Percentiles rank a stretch among this genome's conserved stretches.
Conservation (phyloP, 2,888 invertebrate species). For the Orchestes rusci region DNA sequence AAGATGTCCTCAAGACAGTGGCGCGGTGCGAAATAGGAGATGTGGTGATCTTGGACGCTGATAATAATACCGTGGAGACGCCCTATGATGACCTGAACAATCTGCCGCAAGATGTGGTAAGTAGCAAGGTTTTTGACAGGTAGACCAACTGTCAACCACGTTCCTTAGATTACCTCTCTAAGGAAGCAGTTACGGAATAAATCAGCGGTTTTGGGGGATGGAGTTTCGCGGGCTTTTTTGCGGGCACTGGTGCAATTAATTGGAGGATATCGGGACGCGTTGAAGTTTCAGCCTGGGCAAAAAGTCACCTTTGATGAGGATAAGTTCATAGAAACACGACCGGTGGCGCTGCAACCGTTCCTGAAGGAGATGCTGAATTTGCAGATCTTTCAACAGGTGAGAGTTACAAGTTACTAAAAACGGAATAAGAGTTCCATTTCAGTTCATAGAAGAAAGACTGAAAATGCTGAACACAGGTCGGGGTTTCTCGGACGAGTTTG, state of each 20-base stretch:
- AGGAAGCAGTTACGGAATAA: conserved; percentile 70
- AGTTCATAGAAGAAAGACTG: conserved; percentile 93
- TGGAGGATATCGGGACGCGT: conserved; percentile 88
- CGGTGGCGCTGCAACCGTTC: conserved; percentile 79
- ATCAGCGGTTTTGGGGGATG: conserved; percentile 77
- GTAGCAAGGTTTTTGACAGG: too few species aligned
- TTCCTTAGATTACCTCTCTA: conserved; percentile 66
- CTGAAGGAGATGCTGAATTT: conserved; percentile 83
- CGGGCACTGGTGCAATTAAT: conserved; percentile 87
- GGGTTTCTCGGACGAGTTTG: conserved; percentile 93
- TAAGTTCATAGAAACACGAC: conserved; percentile 81
- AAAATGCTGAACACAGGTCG: conserved; percentile 88
- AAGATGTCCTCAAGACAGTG: conserved; percentile 71
- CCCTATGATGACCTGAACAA: conserved; percentile 87
- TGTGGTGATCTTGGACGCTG: conserved; percentile 89
- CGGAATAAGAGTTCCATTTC: conserved; percentile 29
- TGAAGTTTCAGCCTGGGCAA: conserved; percentile 65
- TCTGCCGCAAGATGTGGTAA: conserved; percentile 85
- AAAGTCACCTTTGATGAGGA: conserved; percentile 80
- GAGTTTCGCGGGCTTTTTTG: conserved; percentile 87
- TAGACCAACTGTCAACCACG: too few species aligned
- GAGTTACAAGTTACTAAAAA: background rate
- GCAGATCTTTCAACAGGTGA: conserved; percentile 90
- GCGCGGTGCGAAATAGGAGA: conserved; percentile 83
- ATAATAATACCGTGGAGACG: conserved; percentile 76